Evolutionary conservation across 1,140 invertebrate species (phyloP).

Genomic region (Drosophila mojavensis): DNA sequence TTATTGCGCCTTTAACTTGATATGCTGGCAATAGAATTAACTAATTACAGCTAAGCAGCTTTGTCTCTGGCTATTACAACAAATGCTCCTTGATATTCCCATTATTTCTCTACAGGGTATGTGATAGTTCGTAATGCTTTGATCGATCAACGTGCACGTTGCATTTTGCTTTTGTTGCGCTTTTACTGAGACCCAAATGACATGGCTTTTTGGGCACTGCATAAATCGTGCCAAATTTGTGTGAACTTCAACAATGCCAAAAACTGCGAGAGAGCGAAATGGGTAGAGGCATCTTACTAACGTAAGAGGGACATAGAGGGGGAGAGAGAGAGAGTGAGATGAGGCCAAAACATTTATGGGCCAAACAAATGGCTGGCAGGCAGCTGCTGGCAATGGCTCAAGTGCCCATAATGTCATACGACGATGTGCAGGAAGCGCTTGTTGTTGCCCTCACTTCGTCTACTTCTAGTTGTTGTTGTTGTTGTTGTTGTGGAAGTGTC

Average conservation of each 20-base stretch:
- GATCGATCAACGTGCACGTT: background rate
- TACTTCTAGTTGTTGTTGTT: slow-evolving; percentile 31
- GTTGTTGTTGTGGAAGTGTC: slow-evolving; percentile 64
- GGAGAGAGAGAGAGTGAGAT: background rate
- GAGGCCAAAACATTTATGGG: slow-evolving; percentile 67
- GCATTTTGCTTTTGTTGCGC: slow-evolving; percentile 7
- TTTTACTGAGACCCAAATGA: slow-evolving; percentile 23
- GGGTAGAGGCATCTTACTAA: too few species aligned
- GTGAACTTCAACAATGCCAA: slow-evolving; percentile 58
- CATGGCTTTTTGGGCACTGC: slow-evolving; percentile 25
- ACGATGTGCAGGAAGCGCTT: slow-evolving; percentile 72
- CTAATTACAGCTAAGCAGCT: too few species aligned
- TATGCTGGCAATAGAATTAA: too few species aligned
- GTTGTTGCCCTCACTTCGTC: slow-evolving; percentile 22
- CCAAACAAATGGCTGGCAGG: slow-evolving; percentile 62
- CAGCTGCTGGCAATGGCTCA: slow-evolving; percentile 73
- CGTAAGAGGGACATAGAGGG: background rate
- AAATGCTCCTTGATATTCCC: too few species aligned
- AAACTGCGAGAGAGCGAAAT: slow-evolving; percentile 25
- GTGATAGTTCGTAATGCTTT: background rate
- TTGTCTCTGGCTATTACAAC: too few species aligned
- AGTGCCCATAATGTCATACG: slow-evolving; percentile 79
- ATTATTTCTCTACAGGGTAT: background rate
- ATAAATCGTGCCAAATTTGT: slow-evolving; percentile 72
- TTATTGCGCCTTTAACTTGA: too few species aligned